Percentiles rank a stretch among this genome's conserved stretches.
These are phyloP conservation scores for Agriopis marginaria DNA, from an alignment of 2,888 invertebrate species.

Conservation along the genomic window DNA sequence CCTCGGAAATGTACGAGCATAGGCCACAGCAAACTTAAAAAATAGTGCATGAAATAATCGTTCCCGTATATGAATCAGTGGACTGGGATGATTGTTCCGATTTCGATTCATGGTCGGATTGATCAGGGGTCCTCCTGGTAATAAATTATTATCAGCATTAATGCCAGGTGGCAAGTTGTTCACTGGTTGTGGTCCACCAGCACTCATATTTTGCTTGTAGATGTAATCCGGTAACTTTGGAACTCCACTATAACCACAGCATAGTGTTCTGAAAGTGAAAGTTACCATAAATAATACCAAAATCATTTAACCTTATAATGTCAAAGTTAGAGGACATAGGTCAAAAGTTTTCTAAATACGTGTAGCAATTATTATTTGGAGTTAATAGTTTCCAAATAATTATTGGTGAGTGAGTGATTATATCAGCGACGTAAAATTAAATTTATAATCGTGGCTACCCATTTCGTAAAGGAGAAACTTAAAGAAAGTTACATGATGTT, in stretches of 20 bases:
- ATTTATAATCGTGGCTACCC: conserved; percentile 15
- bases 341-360: conserved; percentile 47
- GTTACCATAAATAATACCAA: conserved; percentile 40
- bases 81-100: conserved; percentile 89
- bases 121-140: conserved; percentile 85
- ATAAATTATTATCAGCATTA: conserved; percentile 82
- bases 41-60: conserved; percentile 98
- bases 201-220: conserved; percentile 63
- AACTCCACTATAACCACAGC: conserved; percentile 46
- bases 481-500: conserved; percentile 28
- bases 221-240: conserved; percentile 24
- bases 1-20: conserved; percentile 95
- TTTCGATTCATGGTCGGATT: conserved; percentile 82
- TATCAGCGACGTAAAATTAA: conserved; percentile 17
- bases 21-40: conserved; percentile 95
- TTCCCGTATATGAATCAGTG: conserved; percentile 94
- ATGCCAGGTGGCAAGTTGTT: conserved; percentile 81
- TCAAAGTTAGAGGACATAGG: conserved; percentile 66
- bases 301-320: conserved; percentile 61
- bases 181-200: conserved; percentile 69
- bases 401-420: conserved; percentile 8
- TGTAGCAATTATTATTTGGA: conserved; percentile 9
- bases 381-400: neutral
- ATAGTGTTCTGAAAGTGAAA: conserved; percentile 73
- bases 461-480: conserved; percentile 34